phyloP scores from a whole-genome alignment of 2,888 invertebrate genomes.

The Fragum fragum region DNA sequence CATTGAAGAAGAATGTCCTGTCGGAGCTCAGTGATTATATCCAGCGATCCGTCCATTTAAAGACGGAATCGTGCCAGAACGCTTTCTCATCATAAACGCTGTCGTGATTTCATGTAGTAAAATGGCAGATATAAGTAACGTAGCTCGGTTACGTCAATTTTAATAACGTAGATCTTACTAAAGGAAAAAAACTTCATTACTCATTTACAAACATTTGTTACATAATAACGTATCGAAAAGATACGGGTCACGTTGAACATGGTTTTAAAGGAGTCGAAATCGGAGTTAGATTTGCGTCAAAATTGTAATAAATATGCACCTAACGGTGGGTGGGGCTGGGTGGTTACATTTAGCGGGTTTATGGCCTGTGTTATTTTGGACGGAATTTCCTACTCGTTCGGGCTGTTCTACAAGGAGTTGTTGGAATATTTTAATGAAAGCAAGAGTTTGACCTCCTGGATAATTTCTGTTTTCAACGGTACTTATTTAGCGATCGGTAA shows the following conservation, averaged over 20 bases:
- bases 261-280: background rate
- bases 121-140: no score
- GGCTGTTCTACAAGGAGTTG: background rate
- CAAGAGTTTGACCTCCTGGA: constrained; percentile 1
- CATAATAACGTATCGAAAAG: no score
- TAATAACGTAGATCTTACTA: no score
- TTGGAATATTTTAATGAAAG: constrained; percentile 2
- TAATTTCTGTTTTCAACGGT: constrained; percentile 9
- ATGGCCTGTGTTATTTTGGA: constrained; percentile 8
- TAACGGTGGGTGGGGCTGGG: constrained; percentile 18
- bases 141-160: no score
- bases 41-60: no score
- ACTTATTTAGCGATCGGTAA: constrained; percentile 3
- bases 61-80: no score
- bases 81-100: no score
- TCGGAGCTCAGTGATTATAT: no score
- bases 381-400: constrained; percentile 15
- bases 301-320: background rate
- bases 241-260: background rate
- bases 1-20: no score
- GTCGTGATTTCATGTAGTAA: no score
- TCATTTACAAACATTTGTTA: no score
- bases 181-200: no score
- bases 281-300: background rate
- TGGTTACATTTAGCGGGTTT: constrained; percentile 17